Conservation (phyloP, 2,797 vertebrate genomes). For the Geotrypetes seraphini region DNA sequence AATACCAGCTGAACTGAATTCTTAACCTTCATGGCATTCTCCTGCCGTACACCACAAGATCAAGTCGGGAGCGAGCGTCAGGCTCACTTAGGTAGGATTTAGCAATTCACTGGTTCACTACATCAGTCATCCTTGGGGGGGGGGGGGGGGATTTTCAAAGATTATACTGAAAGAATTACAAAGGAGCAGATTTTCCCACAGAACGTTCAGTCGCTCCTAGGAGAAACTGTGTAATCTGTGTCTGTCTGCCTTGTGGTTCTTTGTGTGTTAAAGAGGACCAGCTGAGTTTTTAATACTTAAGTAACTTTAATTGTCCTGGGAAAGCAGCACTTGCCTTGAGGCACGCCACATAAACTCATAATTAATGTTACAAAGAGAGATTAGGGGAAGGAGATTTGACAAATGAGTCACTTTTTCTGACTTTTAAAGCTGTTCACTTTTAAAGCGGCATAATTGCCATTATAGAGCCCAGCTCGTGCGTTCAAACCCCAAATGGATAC, state of each 20-base stretch:
- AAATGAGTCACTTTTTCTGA: constrained; percentile 60
- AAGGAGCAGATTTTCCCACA: constrained; percentile 64
- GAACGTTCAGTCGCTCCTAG: constrained; percentile 50
- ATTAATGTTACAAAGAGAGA: constrained; percentile 83
- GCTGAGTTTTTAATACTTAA: constrained; percentile 67
- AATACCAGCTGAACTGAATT: too few species aligned
- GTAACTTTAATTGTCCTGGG: constrained; percentile 97
- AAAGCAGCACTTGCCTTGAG: constrained; percentile 71
- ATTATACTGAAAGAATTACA: constrained; percentile 55
- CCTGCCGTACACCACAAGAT: too few species aligned
- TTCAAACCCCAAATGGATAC: too few species aligned
- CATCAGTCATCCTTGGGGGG: constrained; percentile 38
- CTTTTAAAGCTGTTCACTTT: constrained; percentile 40
- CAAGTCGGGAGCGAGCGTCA: neutral
- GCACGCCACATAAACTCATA: constrained; percentile 73
- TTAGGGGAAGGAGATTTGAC: constrained; percentile 74
- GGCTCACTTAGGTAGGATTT: constrained; percentile 41
- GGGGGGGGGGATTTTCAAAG: constrained; percentile 52
- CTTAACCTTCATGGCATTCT: too few species aligned
- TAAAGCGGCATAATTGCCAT: constrained; percentile 44
- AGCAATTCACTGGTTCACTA: constrained; percentile 37
- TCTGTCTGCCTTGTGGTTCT: constrained; percentile 47
- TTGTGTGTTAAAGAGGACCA: constrained; percentile 35
- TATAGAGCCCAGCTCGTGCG: constrained; percentile 50
- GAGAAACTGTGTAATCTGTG: constrained; percentile 58